Percentiles rank a stretch among this genome's conserved stretches.
phyloP scores from a whole-genome alignment of 2,797 vertebrate genomes.

The Pterois miles region DNA sequence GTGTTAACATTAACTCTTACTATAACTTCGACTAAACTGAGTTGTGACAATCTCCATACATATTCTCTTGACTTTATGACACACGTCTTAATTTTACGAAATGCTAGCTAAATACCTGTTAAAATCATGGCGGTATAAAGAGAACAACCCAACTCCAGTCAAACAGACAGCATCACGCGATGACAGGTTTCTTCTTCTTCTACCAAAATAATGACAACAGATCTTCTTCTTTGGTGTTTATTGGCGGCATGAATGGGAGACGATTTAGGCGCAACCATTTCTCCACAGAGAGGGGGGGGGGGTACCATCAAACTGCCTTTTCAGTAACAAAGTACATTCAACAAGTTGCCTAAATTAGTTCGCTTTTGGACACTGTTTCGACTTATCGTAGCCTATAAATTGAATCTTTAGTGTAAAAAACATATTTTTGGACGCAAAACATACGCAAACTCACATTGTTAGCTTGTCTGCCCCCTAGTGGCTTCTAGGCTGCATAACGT shows the following conservation, averaged over 20 bases:
- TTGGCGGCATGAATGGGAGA: too few species aligned
- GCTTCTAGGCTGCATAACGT: not conserved
- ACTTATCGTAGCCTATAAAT: not conserved
- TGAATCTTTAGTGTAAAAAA: not conserved
- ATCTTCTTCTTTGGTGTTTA: too few species aligned
- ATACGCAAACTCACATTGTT: not conserved
- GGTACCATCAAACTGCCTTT: not conserved
- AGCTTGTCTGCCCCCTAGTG: not conserved
- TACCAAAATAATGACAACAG: not conserved
- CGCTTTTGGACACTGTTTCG: too few species aligned
- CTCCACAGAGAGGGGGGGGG: too few species aligned
- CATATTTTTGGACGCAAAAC: not conserved
- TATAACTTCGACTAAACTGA: not conserved
- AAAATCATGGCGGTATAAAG: not conserved
- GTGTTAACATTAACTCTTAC: not conserved
- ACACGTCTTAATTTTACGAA: not conserved
- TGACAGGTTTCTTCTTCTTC: not conserved
- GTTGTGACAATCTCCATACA: too few species aligned
- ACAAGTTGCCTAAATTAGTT: not conserved
- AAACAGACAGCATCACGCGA: not conserved
- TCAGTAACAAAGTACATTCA: not conserved
- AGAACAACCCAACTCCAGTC: not conserved
- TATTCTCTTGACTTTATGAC: not conserved
- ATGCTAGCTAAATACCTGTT: not conserved
- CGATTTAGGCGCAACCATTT: not conserved